Base-by-base conservation (phyloP, 2,888 invertebrate genomes). In the Caenorhabditis virilis region DNA sequence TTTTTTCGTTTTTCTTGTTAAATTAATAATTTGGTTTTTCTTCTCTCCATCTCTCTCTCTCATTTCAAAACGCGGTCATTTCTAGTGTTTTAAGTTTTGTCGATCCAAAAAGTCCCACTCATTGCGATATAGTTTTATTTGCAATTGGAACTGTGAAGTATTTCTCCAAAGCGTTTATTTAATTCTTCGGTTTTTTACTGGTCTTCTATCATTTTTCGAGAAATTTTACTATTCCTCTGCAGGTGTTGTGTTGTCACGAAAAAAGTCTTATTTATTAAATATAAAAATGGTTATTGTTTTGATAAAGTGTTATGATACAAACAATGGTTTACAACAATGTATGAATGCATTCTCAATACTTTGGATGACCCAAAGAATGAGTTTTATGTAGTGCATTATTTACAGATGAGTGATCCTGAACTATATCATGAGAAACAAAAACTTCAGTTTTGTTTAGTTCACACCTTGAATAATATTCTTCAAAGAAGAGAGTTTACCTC, bases 351-450 rank as follows among this genome's bases (percentile, higher is more conserved):
- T n/a, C n/a, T n/a, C n/a, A n/a, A n/a, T n/a, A n/a, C n/a, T n/a
- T n/a, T n/a, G n/a, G n/a, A n/a, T n/a, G n/a, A n/a, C n/a, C n/a
- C n/a, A n/a, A n/a, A n/a, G n/a, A n/a, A n/a, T n/a, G n/a, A n/a
- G n/a, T n/a, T n/a, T n/a, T n/a, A n/a, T n/a, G n/a, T n/a, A n/a
- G n/a, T n/a, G n/a, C n/a, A n/a, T n/a, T n/a, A n/a, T n/a, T n/a
- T n/a, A n/a, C 42, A 45, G 43, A 45, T 18, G 16, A 45, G n/a
- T 1, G 3, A 2, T 16, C 16, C 26, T 16, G 41, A 56, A 0
- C 16, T 80, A 35, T 82, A 79, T 50, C 81, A 81, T 53, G 81
- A 81, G 50, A 69, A 67, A 42, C 81, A 81, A 54, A 55, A 59
- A 11, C 59, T 69, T 13, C 80, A 81, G 55, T 62, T 77, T 54